A percentile compares a stretch with the other conserved stretches of the same genome.
These are phyloP conservation scores for Meliscaeva auricollis DNA, from an alignment of 2,888 invertebrate genomes.

Conservation along the genomic window DNA sequence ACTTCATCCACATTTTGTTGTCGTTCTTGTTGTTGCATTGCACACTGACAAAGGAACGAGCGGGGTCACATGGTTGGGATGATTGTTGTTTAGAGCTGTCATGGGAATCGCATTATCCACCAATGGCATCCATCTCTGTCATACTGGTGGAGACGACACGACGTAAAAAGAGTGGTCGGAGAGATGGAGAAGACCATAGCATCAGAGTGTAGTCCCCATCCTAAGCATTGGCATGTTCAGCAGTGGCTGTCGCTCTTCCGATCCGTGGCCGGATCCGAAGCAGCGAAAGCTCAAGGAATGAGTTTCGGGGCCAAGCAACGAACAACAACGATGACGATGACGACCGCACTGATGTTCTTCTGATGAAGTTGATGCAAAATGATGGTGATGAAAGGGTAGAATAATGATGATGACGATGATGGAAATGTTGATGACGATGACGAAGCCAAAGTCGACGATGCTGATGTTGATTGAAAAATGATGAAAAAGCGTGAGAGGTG, in stretches of 20 bases:
- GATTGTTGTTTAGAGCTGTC: slow-evolving; percentile 75
- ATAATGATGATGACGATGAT: slow-evolving; percentile 72
- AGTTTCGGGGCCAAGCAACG: slow-evolving; percentile 45
- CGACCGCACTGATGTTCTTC: slow-evolving; percentile 52
- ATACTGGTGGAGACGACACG: slow-evolving; percentile 35
- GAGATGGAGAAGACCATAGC: slow-evolving; percentile 4
- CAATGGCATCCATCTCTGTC: slow-evolving; percentile 76
- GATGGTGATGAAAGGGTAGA: slow-evolving; percentile 73
- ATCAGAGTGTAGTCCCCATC: background rate
- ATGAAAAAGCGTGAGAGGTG: slow-evolving; percentile 74
- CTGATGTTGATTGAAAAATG: slow-evolving; percentile 70
- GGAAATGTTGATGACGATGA: slow-evolving; percentile 46
- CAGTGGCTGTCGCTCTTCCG: slow-evolving; percentile 63
- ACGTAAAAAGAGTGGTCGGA: slow-evolving; percentile 16
- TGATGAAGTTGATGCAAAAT: slow-evolving; percentile 69
- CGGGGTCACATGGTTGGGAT: slow-evolving; percentile 57
- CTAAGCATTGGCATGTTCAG: slow-evolving; percentile 31
- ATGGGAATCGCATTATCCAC: slow-evolving; percentile 76
- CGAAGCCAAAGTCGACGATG: slow-evolving; percentile 46
- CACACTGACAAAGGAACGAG: slow-evolving; percentile 2
- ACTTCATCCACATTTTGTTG: slow-evolving; percentile 57
- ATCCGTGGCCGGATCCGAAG: slow-evolving; percentile 52
- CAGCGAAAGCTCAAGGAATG: slow-evolving; percentile 66
- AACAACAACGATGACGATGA: slow-evolving; percentile 28
- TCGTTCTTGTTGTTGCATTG: slow-evolving; percentile 29